Evolutionary conservation across 2,113 vertebrate species (phyloP).

Genomic region (Riparia riparia): DNA sequence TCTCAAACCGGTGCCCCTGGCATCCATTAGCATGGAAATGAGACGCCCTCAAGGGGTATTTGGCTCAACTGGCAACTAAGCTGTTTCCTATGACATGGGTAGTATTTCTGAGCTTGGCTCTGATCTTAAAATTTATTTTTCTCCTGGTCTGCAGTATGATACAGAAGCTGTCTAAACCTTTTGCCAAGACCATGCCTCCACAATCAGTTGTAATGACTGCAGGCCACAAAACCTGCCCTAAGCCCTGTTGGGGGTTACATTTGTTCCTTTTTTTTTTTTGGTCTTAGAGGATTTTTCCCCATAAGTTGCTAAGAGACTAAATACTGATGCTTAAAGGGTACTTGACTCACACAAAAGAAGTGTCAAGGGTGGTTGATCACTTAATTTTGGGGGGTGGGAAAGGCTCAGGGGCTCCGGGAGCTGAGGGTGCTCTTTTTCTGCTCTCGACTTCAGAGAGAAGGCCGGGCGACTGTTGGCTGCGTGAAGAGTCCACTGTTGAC

Average conservation of each 20-base stretch:
- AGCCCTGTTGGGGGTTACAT: background rate
- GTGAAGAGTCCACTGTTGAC: too few relatives aligned
- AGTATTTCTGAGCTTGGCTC: background rate
- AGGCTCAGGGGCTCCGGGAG: too few relatives aligned
- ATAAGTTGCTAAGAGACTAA: too few relatives aligned
- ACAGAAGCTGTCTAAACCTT: background rate
- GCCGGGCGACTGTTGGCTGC: too few relatives aligned
- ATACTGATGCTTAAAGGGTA: too few relatives aligned
- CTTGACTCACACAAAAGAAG: too few relatives aligned
- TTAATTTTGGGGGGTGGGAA: too few relatives aligned
- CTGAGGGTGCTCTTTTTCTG: too few relatives aligned
- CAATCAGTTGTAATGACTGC: background rate
- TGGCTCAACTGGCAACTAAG: background rate
- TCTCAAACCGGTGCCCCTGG: background rate
- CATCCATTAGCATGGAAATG: background rate
- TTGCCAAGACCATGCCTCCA: background rate
- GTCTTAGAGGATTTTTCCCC: too few relatives aligned
- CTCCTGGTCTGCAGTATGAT: background rate
- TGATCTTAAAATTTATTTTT: background rate
- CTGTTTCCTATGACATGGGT: background rate
- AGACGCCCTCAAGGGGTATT: background rate
- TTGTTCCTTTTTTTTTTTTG: too few relatives aligned
- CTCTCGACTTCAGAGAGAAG: too few relatives aligned
- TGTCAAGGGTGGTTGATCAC: too few relatives aligned
- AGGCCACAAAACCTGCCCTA: background rate